Evolutionary conservation across 1,140 invertebrate genomes (phyloP), one percentile per base, ranked within the genome.

Genomic region (Cherax quadricarinatus): DNA sequence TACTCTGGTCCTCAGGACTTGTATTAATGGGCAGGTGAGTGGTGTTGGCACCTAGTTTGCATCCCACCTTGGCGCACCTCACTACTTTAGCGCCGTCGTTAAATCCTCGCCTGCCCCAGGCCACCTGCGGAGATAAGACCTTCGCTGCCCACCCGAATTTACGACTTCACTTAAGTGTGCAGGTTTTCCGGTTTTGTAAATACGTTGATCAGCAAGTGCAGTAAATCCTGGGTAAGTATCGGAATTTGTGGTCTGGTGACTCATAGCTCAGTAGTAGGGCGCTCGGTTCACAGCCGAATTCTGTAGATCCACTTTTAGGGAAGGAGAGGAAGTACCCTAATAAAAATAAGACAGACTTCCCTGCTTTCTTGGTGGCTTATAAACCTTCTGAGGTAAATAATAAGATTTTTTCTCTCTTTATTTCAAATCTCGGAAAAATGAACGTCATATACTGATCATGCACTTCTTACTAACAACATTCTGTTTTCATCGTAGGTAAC

Each of bases 21-120:
- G 48, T 53, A 87, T 87, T 87, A 78, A 87, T 78, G 85, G 70
- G 18, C 70, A 87, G 70, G 85, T 79, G 70, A 87, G 70, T 53
- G 62, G 70, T 24, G 51, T 78, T 87, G 85, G 70, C 85, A 78
- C 85, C 85, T 79, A 78, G 85, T 87, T 87, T 70, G 85, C 85
- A 57, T 87, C 70, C 30, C 49, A 14, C 81, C 70, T 75, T 75
- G 21, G 24, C 21, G n/a, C 21, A 1, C n/a, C 70, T 75, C 24
- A 75, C 21, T 75, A 9, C 14, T n/a, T 75, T 6, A 30, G 70
- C 21, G 18, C 2, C 5, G n/a, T 75, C 70, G 70, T 75, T 30
- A 75, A 24, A 6, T 75, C 70, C 4, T 4, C 2, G 5, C 70
- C n/a, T 30, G 18, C n/a, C 21, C n/a, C 24, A 21, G 6, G 5